Base-by-base conservation (phyloP, 1,140 invertebrate species). In the Wiebesia pumilae region DNA sequence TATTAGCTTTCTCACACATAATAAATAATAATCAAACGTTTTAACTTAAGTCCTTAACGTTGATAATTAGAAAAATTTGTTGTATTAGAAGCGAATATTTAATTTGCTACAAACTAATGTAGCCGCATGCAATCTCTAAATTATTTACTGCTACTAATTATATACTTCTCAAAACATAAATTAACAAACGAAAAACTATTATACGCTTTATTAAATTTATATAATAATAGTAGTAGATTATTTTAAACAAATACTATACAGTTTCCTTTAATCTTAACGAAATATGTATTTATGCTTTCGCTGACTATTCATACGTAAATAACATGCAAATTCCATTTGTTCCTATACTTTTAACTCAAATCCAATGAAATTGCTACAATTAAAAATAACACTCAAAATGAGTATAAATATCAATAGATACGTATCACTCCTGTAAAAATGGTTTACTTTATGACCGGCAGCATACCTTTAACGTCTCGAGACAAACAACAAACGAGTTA, bases 401-500 rank as follows among this genome's bases (percentile, higher is more conserved):
- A 69, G 3, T 75, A 75, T 43, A 43, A 75, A 43, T 27, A 75
- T 75, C 71, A 33, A 43, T 43, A 75, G 40, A 75, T 75, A 75
- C 19, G 10, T 40, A 75, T 43, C 71, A n/a, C 4, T 4, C 10
- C 0, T 24, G 24, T 38, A 71, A 38, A 71, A 75, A 75, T 75
- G 24, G 38, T 9, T 16, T 19, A 12, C 2, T 21, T 75, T 38
- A 43, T 24, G 40, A 43, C 21, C 71, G 1, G 69, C 9, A 9
- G 69, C 69, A 16, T 71, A 30, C 35, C 33, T 71, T 38, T 38
- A 71, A 38, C n/a, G 69, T 71, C 7, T 38, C 38, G 71, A 75
- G 71, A 75, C 40, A 43, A 75, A 27, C 6, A 75, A 43, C 71
- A 75, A 75, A 75, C 71, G 71, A 75, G 40, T 19, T 24, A 24